A percentile compares a stretch with the other conserved stretches of the same genome.
phyloP scores from a whole-genome alignment of 2,113 vertebrate species.

The Struthidea cinerea region DNA sequence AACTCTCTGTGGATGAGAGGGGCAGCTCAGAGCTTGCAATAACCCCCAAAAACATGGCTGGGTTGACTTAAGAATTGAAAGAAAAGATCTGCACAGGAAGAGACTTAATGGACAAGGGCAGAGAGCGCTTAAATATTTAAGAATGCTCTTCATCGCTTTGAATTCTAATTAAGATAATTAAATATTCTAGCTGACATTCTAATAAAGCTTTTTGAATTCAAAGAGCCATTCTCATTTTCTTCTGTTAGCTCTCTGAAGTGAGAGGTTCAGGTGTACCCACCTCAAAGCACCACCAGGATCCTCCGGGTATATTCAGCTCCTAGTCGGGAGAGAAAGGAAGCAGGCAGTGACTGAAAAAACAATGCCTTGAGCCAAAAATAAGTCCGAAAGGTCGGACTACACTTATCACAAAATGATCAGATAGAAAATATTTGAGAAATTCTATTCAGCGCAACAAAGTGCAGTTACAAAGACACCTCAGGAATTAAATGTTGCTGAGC shows the following conservation, averaged over 20 bases:
- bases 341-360: neutral
- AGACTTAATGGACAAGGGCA: conserved; percentile 13
- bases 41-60: neutral
- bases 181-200: conserved; percentile 10
- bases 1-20: neutral
- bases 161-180: conserved; percentile 50
- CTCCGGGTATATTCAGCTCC: neutral
- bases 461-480: neutral
- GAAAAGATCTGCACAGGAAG: neutral
- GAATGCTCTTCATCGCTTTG: neutral
- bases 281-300: neutral
- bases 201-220: conserved; percentile 18
- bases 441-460: neutral
- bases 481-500: neutral
- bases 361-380: neutral
- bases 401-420: neutral
- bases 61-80: neutral
- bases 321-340: neutral
- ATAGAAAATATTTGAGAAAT: neutral
- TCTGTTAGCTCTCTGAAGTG: neutral
- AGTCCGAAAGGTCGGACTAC: neutral
- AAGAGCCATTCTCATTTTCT: neutral
- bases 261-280: neutral
- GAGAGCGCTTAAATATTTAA: conserved; percentile 34
- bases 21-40: neutral